phyloP scores from a whole-genome alignment of 2,888 invertebrate genomes.

The Stratiomys singularior region DNA sequence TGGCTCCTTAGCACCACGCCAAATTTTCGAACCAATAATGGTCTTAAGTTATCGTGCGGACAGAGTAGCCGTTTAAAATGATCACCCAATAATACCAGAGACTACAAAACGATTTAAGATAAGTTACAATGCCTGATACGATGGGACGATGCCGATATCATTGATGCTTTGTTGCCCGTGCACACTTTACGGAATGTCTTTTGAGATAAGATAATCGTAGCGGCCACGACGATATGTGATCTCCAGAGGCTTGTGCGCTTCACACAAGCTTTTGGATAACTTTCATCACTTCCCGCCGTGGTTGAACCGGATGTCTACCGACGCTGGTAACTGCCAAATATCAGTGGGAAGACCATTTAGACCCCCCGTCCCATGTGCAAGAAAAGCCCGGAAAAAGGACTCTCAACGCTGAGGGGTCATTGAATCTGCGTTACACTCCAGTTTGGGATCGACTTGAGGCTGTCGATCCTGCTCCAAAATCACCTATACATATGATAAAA shows the following conservation, averaged over 20 bases:
- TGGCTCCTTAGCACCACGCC: too few species aligned
- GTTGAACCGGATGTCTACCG: background rate
- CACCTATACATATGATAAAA: background rate
- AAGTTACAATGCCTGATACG: slow-evolving; percentile 39
- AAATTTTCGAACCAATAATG: background rate
- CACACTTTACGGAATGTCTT: slow-evolving; percentile 47
- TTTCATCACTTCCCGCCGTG: background rate
- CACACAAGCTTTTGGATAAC: background rate
- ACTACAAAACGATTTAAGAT: slow-evolving; percentile 43
- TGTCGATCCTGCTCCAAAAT: background rate
- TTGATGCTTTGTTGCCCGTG: slow-evolving; percentile 24
- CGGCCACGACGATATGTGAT: slow-evolving; percentile 32
- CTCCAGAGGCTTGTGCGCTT: slow-evolving; percentile 10
- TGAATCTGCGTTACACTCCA: too few species aligned
- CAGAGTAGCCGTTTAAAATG: slow-evolving; percentile 29
- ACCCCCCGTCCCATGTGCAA: too few species aligned
- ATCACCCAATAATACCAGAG: slow-evolving; percentile 39
- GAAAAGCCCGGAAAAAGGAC: too few species aligned
- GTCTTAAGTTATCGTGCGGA: slow-evolving; percentile 34
- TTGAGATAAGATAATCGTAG: slow-evolving; percentile 43
- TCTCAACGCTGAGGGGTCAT: too few species aligned
- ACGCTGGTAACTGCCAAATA: background rate
- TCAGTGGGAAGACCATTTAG: background rate
- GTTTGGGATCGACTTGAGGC: too few species aligned
- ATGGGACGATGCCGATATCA: slow-evolving; percentile 3